phyloP scores from a whole-genome alignment of 1,140 invertebrate genomes.

The Lepidurus arcticus region DNA sequence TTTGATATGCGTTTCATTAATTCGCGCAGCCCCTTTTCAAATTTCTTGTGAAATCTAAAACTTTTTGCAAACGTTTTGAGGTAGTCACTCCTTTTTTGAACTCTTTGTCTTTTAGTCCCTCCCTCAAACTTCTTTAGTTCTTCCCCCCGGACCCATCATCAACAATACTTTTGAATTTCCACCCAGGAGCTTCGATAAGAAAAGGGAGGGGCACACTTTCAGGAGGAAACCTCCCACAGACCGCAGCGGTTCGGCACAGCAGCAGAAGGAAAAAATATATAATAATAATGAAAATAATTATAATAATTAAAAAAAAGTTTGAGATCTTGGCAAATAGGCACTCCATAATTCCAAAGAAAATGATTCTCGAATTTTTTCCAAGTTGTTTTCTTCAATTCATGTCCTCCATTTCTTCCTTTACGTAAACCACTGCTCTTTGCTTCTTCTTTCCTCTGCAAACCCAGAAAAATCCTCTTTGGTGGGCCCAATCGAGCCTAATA shows the following conservation, averaged over 20 bases:
- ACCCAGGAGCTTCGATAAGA: neutral
- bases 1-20: constrained; percentile 16
- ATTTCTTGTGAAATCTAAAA: constrained; percentile 5
- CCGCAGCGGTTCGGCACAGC: neutral
- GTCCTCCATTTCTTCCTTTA: neutral
- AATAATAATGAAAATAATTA: neutral
- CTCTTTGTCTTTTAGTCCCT: neutral
- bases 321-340: constrained; percentile 19
- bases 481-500: neutral
- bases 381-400: neutral
- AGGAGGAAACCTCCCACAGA: neutral
- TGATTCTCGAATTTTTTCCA: neutral
- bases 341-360: neutral
- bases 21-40: neutral
- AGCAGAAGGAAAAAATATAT: neutral
- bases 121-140: neutral
- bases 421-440: neutral
- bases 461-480: constrained; percentile 5
- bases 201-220: neutral
- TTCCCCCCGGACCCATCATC: neutral
- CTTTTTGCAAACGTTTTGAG: constrained; percentile 9
- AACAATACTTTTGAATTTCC: neutral
- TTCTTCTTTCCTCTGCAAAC: neutral
- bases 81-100: neutral
- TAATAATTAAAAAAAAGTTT: neutral